A percentile compares a stretch with the other conserved stretches of the same genome.
Conservation (phyloP, 1,140 invertebrate species). For the Vollenhovia emeryi region DNA sequence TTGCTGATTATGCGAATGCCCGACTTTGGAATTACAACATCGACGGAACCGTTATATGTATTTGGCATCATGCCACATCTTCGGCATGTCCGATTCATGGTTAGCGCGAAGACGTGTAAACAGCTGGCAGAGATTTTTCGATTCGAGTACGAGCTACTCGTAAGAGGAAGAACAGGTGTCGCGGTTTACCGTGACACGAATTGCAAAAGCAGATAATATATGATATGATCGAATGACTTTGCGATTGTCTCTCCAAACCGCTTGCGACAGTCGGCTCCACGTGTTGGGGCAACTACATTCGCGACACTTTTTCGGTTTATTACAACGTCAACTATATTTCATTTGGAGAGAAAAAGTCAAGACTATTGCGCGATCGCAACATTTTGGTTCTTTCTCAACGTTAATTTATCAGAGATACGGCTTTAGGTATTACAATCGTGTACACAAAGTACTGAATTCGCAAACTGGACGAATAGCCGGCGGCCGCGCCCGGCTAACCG, state of each 20-base stretch:
- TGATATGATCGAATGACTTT: conserved; percentile 30
- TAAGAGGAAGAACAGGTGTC: conserved; percentile 65
- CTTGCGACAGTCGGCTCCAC: not conserved
- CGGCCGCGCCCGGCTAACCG: conserved; percentile 27
- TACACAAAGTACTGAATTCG: conserved; percentile 26
- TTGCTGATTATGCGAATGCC: conserved; percentile 74
- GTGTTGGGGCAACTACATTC: not conserved
- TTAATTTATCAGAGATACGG: not conserved
- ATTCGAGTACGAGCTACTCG: conserved; percentile 49
- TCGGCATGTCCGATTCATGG: conserved; percentile 72
- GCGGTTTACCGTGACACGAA: conserved; percentile 61
- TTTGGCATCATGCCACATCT: conserved; percentile 78
- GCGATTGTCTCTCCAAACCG: conserved; percentile 1
- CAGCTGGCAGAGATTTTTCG: conserved; percentile 71
- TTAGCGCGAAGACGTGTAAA: conserved; percentile 67
- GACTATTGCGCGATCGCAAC: not conserved
- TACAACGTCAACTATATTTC: not conserved
- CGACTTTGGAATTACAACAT: conserved; percentile 71
- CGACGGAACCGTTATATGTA: conserved; percentile 79
- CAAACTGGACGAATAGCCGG: conserved; percentile 52
- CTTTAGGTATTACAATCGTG: conserved; percentile 10
- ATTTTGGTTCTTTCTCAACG: not conserved
- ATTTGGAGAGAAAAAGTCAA: not conserved
- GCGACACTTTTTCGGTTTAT: not conserved
- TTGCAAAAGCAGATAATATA: conserved; percentile 55